phyloP scores from a whole-genome alignment of 2,113 vertebrate species.

The Tilapia sparmanii region DNA sequence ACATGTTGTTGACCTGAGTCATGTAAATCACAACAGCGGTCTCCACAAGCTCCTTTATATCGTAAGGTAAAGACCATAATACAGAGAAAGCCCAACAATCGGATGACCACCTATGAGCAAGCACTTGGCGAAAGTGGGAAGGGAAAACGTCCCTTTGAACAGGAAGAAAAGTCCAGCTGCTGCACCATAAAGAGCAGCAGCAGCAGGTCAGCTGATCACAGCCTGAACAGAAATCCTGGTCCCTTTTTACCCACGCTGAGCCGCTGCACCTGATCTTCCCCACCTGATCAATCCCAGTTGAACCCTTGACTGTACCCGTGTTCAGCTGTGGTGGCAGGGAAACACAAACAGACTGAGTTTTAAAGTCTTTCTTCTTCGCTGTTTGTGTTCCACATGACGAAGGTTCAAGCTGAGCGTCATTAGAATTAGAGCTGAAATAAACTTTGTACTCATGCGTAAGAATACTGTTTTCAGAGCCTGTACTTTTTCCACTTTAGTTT shows the following conservation, averaged over 20 bases:
- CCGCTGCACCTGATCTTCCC: not conserved
- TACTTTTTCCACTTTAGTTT: accelerated
- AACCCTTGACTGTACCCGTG: not conserved
- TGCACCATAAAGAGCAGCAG: not conserved
- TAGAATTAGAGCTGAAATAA: not conserved
- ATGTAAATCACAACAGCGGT: not conserved
- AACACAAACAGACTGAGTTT: not conserved
- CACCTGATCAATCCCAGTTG: not conserved
- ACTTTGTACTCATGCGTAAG: not conserved
- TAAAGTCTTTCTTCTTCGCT: not conserved
- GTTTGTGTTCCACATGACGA: not conserved
- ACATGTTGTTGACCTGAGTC: not conserved
- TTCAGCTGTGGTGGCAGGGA: not conserved
- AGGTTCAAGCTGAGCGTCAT: not conserved
- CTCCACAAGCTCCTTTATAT: not conserved
- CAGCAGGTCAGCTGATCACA: not conserved
- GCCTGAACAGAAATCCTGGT: not conserved
- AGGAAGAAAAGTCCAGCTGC: not conserved
- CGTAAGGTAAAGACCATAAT: not conserved
- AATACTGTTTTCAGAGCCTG: not conserved
- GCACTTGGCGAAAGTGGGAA: not conserved
- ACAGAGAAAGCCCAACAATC: not conserved
- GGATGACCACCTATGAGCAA: accelerated
- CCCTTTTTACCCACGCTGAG: not conserved
- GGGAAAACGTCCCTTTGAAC: not conserved